These are phyloP conservation scores for Caenorhabditis drosophilae DNA, from an alignment of 2,888 invertebrate genomes.

Conservation along the genomic window DNA sequence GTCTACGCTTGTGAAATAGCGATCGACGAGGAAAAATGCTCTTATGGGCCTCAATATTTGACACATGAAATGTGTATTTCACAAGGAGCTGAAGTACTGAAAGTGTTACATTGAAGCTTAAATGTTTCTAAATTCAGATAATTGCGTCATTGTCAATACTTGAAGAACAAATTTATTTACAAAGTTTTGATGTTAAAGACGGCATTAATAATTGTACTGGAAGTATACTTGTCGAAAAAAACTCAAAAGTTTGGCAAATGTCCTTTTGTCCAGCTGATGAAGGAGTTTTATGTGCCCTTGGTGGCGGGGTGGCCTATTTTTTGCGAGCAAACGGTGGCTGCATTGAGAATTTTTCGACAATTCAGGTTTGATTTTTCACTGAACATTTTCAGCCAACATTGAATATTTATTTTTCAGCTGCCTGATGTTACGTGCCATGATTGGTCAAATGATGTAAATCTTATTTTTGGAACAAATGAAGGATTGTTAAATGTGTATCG, in stretches of 20 bases:
- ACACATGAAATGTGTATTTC: conserved; percentile 30
- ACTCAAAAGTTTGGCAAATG: conserved; percentile 39
- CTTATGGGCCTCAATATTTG: conserved; percentile 14
- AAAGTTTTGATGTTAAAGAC: conserved; percentile 34
- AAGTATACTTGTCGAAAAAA: conserved; percentile 23
- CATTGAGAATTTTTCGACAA: conserved; percentile 57
- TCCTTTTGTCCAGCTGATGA: conserved; percentile 63
- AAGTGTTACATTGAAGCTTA: background rate
- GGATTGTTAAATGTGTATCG: conserved; percentile 56
- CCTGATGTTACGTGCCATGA: conserved; percentile 52
- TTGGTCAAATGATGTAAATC: conserved; percentile 62
- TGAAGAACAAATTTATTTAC: conserved; percentile 32
- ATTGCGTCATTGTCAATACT: conserved; percentile 29
- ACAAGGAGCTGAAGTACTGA: conserved; percentile 36
- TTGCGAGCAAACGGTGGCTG: conserved; percentile 45
- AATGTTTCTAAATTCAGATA: conserved; percentile 13
- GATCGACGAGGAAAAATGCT: conserved; percentile 27
- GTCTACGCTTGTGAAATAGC: conserved; percentile 16
- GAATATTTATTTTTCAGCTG: conserved; percentile 18
- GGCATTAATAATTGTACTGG: conserved; percentile 35
- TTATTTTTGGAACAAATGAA: conserved; percentile 55
- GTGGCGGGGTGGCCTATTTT: conserved; percentile 45
- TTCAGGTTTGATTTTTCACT: too few species aligned
- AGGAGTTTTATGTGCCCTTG: conserved; percentile 53
- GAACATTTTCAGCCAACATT: too few species aligned